These are phyloP conservation scores for Eristalinus aeneus DNA, from an alignment of 2,888 invertebrate species.

Conservation along the genomic window DNA sequence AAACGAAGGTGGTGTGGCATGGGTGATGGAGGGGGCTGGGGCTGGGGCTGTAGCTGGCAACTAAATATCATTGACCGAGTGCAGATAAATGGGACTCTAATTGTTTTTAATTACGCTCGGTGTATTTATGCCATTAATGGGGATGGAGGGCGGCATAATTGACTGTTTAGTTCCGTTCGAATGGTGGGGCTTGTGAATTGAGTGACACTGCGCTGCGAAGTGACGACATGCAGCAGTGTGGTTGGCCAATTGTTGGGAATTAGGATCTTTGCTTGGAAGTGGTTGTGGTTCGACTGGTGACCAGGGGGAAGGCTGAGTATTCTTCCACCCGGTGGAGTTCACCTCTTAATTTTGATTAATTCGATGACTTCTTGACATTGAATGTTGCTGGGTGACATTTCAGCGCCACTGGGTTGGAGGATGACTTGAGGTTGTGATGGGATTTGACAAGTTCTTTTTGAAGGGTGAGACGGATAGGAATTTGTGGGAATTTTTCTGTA, in stretches of 20 bases:
- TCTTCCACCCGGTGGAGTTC: no score
- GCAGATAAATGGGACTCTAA: conserved; percentile 59
- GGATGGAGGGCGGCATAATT: conserved; percentile 39
- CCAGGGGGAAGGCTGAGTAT: not conserved
- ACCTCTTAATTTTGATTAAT: not conserved
- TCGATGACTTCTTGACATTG: not conserved
- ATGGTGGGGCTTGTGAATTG: conserved; percentile 13
- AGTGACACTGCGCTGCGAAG: conserved; percentile 5
- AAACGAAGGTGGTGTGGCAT: conserved; percentile 22
- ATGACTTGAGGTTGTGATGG: no score
- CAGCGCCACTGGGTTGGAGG: not conserved
- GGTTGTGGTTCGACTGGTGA: not conserved
- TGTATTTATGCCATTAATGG: conserved; percentile 55
- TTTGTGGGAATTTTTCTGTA: no score
- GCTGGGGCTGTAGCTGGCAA: not conserved
- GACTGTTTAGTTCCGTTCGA: conserved; percentile 37
- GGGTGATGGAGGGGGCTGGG: not conserved
- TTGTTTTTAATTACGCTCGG: conserved; percentile 57
- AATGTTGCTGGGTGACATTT: not conserved
- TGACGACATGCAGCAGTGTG: not conserved
- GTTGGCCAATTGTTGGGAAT: not conserved
- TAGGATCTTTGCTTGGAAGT: not conserved
- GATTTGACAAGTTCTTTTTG: no score
- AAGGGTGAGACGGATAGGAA: no score
- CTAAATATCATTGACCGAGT: conserved; percentile 61